Base-by-base conservation (phyloP, 2,797 vertebrate species). In the Scarus forsteni region DNA sequence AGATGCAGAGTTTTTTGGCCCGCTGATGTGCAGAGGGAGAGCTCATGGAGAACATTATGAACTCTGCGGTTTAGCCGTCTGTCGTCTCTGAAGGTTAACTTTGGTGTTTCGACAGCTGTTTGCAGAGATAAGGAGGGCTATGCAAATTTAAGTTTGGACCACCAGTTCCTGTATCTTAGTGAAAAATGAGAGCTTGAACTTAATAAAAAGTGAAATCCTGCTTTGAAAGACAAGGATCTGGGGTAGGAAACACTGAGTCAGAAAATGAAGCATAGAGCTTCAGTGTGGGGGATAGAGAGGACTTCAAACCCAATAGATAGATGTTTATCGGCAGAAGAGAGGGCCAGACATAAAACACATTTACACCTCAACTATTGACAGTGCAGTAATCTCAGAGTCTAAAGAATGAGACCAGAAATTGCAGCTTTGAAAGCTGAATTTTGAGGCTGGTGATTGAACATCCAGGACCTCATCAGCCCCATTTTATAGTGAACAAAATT, bases 11-110 rank as follows among this genome's bases (percentile, higher is more conserved):
- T 42, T 63, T 65, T 39, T 63, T 60, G 64, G 36, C 18, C 12
- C 10, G 36, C 69, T 73, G 63, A 57, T 54, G 45, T 62, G 42
- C 55, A 59, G 52, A 56, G 35, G 15, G 12, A 46, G 8, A 36
- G n/a, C 50, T 54, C 73, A 65, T 66, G 49, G 48, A 61, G 51
- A 79, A 75, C 66, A 84, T 55, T 46, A 40, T 49, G 43, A 77
- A 70, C 46, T 16, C 44, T 68, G 11, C 13, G 13, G 27, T 35
- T 59, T 42, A 34, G 42, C 48, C 48, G 39, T 53, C 42, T 70
- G 60, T 72, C 61, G 72, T 62, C 39, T 57, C 43, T 73, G 54
- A 80, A 60, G 46, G 54, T 70, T 71, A 73, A 60, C 3, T 0
- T 52, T 36, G 49, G 56, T 46, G 60, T 58, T 58, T 64, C 57